Conservation (phyloP, 2,113 vertebrate species). For the Anolis sagrei region DNA sequence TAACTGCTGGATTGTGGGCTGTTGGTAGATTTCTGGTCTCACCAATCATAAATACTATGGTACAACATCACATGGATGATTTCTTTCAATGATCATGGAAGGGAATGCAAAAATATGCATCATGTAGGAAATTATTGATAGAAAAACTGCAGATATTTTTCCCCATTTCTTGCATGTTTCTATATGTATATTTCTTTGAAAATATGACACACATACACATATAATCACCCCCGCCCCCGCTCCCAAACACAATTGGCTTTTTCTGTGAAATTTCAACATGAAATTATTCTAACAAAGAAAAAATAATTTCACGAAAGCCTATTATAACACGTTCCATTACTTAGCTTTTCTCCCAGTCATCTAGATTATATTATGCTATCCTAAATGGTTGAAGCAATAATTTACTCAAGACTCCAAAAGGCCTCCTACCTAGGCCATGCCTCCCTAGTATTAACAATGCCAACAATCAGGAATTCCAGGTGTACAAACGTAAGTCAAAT, state of each 20-base stretch:
- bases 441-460: not conserved
- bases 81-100: too few species aligned
- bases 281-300: not conserved
- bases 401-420: not conserved
- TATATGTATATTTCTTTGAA: not conserved
- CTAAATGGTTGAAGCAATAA: not conserved
- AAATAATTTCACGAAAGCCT: not conserved
- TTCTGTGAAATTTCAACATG: too few species aligned
- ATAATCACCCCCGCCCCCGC: too few species aligned
- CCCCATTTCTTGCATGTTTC: not conserved
- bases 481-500: not conserved
- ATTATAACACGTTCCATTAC: not conserved
- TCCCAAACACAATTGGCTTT: too few species aligned
- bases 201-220: not conserved
- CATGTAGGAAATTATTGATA: not conserved
- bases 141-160: accelerated
- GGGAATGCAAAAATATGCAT: not conserved
- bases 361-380: not conserved
- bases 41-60: too few species aligned
- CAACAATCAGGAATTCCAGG: not conserved
- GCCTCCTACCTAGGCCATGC: not conserved
- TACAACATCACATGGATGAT: too few species aligned
- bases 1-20: too few species aligned
- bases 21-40: too few species aligned
- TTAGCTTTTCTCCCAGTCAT: not conserved